Conservation (phyloP, 2,113 vertebrate genomes). For the Ranitomeya imitator region DNA sequence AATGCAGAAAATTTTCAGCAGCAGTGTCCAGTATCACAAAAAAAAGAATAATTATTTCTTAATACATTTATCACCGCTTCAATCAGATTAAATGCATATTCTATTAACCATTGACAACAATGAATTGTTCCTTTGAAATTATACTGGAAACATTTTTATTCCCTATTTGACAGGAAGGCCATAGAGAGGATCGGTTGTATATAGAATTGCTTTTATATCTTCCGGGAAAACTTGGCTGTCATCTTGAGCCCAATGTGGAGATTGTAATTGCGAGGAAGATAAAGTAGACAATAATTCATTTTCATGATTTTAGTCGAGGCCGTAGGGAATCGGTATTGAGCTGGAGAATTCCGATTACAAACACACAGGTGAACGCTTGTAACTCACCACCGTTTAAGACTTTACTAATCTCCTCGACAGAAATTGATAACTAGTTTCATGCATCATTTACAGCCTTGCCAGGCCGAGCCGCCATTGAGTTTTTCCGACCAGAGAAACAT, state of each 20-base stretch:
- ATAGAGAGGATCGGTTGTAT: conserved; percentile 49
- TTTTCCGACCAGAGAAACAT: conserved; percentile 32
- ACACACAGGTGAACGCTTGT: conserved; percentile 9
- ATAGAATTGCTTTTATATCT: conserved; percentile 58
- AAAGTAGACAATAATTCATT: conserved; percentile 56
- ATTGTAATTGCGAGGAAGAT: conserved; percentile 54
- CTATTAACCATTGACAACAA: conserved; percentile 61
- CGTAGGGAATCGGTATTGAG: conserved; percentile 44
- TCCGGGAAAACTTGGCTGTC: conserved; percentile 56
- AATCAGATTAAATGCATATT: conserved; percentile 61
- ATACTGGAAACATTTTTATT: conserved; percentile 50
- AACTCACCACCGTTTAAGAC: conserved; percentile 47
- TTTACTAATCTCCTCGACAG: conserved; percentile 32
- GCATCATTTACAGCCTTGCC: conserved; percentile 32
- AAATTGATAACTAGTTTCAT: conserved; percentile 53
- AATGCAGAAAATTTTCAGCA: conserved; percentile 76
- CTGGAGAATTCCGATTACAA: conserved; percentile 43
- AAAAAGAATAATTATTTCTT: conserved; percentile 68
- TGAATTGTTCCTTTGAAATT: conserved; percentile 56
- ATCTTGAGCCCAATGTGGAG: conserved; percentile 45
- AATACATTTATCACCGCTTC: conserved; percentile 62
- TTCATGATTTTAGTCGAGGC: conserved; percentile 40
- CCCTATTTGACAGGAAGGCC: conserved; percentile 53
- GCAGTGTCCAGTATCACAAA: conserved; percentile 75
- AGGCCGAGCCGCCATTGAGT: not conserved